These are phyloP conservation scores for Oegoconia quadripuncta DNA, from an alignment of 2,888 invertebrate species.

Conservation along the genomic window DNA sequence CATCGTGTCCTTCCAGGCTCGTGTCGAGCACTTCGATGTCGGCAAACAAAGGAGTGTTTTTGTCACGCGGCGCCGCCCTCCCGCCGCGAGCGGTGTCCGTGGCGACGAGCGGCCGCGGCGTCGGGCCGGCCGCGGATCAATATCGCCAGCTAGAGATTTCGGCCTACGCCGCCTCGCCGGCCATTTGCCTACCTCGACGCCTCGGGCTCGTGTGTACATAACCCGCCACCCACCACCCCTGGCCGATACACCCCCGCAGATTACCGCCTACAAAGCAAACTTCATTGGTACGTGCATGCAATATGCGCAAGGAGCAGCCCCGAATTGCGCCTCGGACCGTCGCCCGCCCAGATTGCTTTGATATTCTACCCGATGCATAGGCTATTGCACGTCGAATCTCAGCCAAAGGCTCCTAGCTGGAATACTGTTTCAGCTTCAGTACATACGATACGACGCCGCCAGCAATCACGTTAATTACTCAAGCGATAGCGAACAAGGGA, in stretches of 20 bases:
- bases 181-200: conserved; percentile 79
- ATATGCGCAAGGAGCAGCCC: conserved; percentile 75
- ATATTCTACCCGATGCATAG: conserved; percentile 57
- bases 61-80: conserved; percentile 64
- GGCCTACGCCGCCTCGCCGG: conserved; percentile 75
- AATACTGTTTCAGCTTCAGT: conserved; percentile 34
- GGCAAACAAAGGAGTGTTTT: conserved; percentile 76
- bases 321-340: conserved; percentile 65
- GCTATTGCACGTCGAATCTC: conserved; percentile 56
- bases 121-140: conserved; percentile 67
- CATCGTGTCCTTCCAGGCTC: conserved; percentile 29
- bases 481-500: conserved; percentile 30
- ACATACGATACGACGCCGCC: conserved; percentile 25
- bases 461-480: conserved; percentile 64
- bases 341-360: conserved; percentile 65
- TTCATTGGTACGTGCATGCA: conserved; percentile 79
- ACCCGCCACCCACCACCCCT: conserved; percentile 69
- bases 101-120: conserved; percentile 57
- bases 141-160: conserved; percentile 69
- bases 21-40: conserved; percentile 35
- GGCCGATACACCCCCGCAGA: conserved; percentile 71
- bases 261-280: conserved; percentile 79
- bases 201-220: conserved; percentile 77
- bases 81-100: conserved; percentile 63
- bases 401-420: conserved; percentile 47